phyloP scores from a whole-genome alignment of 2,888 invertebrate species.

The Hesperia comma region DNA sequence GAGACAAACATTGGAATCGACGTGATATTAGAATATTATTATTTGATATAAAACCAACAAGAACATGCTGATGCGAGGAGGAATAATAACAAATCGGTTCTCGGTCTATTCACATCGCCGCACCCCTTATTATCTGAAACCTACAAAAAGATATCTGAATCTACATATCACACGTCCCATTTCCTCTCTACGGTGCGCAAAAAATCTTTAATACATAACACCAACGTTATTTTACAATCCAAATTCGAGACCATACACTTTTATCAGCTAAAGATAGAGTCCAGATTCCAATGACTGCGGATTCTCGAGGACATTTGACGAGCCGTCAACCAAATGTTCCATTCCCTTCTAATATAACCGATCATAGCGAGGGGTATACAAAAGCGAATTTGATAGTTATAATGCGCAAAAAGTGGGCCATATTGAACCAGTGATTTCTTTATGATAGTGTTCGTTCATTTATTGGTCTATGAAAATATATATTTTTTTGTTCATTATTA shows the following conservation, averaged over 20 bases:
- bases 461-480: slow-evolving; percentile 11
- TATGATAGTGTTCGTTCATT: slow-evolving; percentile 21
- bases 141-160: slow-evolving; percentile 52
- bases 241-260: slow-evolving; percentile 5
- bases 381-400: slow-evolving; percentile 47
- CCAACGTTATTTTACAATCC: slow-evolving; percentile 19
- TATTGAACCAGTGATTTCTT: slow-evolving; percentile 45
- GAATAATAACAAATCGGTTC: slow-evolving; percentile 57
- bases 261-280: slow-evolving; percentile 12
- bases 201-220: slow-evolving; percentile 47
- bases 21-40: slow-evolving; percentile 39
- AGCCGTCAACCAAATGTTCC: slow-evolving; percentile 23
- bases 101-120: slow-evolving; percentile 54
- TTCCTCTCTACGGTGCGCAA: slow-evolving; percentile 56
- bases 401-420: slow-evolving; percentile 47
- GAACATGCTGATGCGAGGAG: slow-evolving; percentile 45
- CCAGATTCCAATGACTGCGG: slow-evolving; percentile 1
- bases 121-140: slow-evolving; percentile 60
- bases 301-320: slow-evolving; percentile 4
- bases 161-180: slow-evolving; percentile 73
- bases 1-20: slow-evolving; percentile 23
- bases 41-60: slow-evolving; percentile 43
- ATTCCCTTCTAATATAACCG: slow-evolving; percentile 48
- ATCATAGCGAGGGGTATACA: slow-evolving; percentile 46
- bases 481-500: not conserved